Percentiles rank a stretch among this genome's conserved stretches.
Conservation (phyloP, 2,113 vertebrate species). For the Colossoma macropomum region DNA sequence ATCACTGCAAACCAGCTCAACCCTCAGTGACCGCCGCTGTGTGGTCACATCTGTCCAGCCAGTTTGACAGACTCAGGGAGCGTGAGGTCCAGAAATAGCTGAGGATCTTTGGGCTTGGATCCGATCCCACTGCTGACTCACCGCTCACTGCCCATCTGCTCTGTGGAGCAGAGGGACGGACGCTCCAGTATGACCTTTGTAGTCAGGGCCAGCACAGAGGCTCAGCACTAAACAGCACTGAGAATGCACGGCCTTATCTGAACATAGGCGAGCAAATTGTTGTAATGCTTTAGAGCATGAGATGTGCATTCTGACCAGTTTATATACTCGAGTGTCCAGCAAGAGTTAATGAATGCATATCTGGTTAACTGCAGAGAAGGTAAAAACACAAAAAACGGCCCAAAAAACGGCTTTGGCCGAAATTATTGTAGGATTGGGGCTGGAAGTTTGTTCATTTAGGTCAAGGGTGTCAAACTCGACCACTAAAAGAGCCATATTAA, state of each 20-base stretch:
- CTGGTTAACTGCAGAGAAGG: too few species aligned
- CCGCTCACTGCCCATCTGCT: constrained; percentile 1
- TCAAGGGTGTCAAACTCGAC: too few species aligned
- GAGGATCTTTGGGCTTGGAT: constrained; percentile 4
- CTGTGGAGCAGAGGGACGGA: not conserved
- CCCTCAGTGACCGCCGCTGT: constrained; percentile 27
- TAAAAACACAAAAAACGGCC: too few species aligned
- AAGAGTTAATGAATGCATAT: too few species aligned
- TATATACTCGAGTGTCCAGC: too few species aligned
- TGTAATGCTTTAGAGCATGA: not conserved
- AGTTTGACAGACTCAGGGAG: constrained; percentile 44
- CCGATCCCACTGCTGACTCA: constrained; percentile 1
- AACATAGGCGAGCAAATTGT: not conserved
- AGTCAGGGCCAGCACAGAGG: not conserved
- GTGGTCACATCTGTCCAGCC: constrained; percentile 34
- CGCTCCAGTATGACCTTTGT: not conserved
- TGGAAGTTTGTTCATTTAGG: too few species aligned
- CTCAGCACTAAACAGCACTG: not conserved
- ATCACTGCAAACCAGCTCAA: not conserved
- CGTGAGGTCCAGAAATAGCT: constrained; percentile 19
- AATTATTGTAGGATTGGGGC: too few species aligned
- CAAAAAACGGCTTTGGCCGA: too few species aligned
- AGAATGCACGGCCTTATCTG: not conserved
- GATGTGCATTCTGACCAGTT: too few species aligned
- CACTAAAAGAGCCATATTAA: too few species aligned